Evolutionary conservation across 2,113 vertebrate genomes (phyloP).

Genomic region (Vombatus ursinus): DNA sequence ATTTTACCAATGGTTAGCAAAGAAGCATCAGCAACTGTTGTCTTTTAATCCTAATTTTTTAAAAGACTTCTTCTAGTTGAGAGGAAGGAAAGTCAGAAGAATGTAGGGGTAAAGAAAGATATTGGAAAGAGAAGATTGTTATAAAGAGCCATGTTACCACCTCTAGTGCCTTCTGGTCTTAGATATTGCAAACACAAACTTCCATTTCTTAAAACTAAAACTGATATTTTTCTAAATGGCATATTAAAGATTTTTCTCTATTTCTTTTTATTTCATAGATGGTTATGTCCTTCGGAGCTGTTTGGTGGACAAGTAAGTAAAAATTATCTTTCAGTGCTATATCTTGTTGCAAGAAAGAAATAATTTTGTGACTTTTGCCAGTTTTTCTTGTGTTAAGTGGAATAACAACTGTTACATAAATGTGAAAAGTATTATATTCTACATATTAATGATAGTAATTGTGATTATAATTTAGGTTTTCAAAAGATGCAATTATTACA

Average conservation of each 20-base stretch:
- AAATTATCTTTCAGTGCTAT: slow-evolving; percentile 20
- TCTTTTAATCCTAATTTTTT: slow-evolving; percentile 21
- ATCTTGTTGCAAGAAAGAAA: slow-evolving; percentile 24
- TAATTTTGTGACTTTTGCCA: background rate
- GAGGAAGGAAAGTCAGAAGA: background rate
- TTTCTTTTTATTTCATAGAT: slow-evolving; percentile 85
- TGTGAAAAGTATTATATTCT: slow-evolving; percentile 16
- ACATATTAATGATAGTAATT: background rate
- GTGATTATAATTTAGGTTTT: slow-evolving; percentile 25
- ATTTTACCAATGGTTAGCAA: background rate
- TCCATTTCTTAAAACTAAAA: slow-evolving; percentile 8
- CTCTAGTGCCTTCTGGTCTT: background rate
- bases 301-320: slow-evolving; percentile 89
- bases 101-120: background rate
- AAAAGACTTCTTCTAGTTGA: slow-evolving; percentile 1
- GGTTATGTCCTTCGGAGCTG: slow-evolving; percentile 90
- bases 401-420: background rate
- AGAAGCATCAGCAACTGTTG: background rate
- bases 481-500: background rate
- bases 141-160: background rate
- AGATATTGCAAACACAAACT: background rate
- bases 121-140: background rate
- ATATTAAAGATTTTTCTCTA: slow-evolving; percentile 42
- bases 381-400: background rate
- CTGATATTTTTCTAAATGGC: background rate